Conservation (phyloP, 1,140 invertebrate genomes). For the Diachasma alloeum region DNA sequence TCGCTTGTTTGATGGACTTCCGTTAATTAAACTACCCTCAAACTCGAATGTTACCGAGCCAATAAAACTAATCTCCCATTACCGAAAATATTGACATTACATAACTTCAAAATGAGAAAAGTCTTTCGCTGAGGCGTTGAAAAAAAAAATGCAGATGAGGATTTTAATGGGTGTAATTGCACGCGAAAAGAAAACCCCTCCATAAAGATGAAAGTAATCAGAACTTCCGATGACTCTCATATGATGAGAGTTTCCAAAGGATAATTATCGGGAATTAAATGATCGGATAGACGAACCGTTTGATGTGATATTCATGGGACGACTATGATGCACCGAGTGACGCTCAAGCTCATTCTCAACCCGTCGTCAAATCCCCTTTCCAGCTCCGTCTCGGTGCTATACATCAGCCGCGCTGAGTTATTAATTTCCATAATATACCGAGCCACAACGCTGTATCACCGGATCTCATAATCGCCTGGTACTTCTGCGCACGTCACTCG, state of each 20-base stretch:
- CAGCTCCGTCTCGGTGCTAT: not conserved
- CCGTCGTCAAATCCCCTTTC: not conserved
- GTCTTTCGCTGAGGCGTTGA: not conserved
- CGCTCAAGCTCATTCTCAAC: not conserved
- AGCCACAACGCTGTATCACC: not conserved
- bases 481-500: not conserved
- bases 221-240: no score
- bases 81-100: not conserved
- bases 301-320: constrained; percentile 3
- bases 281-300: not conserved
- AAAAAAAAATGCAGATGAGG: no score
- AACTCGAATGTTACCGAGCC: not conserved
- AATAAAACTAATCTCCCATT: not conserved
- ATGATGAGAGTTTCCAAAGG: not conserved
- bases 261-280: not conserved
- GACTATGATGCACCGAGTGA: not conserved
- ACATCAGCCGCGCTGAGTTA: not conserved
- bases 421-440: constrained; percentile 15
- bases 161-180: no score
- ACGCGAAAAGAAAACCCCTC: no score
- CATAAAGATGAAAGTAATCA: no score
- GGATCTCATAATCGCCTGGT: not conserved
- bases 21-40: not conserved
- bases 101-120: not conserved
- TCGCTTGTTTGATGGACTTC: not conserved